Conservation (phyloP, 2,113 vertebrate species). For the Hippoglossus stenolepis region DNA sequence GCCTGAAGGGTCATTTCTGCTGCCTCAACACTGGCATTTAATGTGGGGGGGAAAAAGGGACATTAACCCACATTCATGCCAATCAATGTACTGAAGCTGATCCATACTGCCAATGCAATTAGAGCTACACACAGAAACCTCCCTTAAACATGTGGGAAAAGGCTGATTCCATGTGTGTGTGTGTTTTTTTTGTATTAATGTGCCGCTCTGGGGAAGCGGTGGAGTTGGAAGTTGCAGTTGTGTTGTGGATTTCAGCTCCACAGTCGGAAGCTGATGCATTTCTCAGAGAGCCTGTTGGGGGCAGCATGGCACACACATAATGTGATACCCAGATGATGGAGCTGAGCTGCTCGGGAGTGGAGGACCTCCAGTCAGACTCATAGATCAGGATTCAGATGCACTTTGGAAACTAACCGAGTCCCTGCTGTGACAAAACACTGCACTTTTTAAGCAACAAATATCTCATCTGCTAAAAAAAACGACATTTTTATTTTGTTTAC, state of each 20-base stretch:
- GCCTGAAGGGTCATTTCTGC: slow-evolving; percentile 64
- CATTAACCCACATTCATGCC: slow-evolving; percentile 70
- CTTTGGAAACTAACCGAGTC: slow-evolving; percentile 21
- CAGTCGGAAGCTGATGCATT: slow-evolving; percentile 28
- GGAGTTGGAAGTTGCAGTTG: slow-evolving; percentile 15
- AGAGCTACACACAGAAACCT: slow-evolving; percentile 13
- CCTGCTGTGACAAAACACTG: background rate
- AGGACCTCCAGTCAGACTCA: slow-evolving; percentile 27
- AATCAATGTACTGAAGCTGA: slow-evolving; percentile 62
- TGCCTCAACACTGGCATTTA: slow-evolving; percentile 58
- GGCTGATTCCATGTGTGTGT: background rate
- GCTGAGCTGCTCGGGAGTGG: slow-evolving; percentile 35
- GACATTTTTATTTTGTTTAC: background rate
- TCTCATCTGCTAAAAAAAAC: background rate
- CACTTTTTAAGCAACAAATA: background rate
- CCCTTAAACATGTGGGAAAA: background rate
- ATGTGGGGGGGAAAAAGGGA: slow-evolving; percentile 47
- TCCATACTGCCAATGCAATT: slow-evolving; percentile 21
- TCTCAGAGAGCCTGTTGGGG: slow-evolving; percentile 74
- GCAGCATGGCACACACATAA: slow-evolving; percentile 82
- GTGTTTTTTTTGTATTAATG: background rate
- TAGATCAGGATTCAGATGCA: slow-evolving; percentile 37
- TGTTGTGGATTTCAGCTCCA: slow-evolving; percentile 36
- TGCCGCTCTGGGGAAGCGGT: background rate
- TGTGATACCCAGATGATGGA: slow-evolving; percentile 58